phyloP scores from a whole-genome alignment of 30 jellyfish, hydroid and myxozoan species.

The Turritopsis dohrnii region DNA sequence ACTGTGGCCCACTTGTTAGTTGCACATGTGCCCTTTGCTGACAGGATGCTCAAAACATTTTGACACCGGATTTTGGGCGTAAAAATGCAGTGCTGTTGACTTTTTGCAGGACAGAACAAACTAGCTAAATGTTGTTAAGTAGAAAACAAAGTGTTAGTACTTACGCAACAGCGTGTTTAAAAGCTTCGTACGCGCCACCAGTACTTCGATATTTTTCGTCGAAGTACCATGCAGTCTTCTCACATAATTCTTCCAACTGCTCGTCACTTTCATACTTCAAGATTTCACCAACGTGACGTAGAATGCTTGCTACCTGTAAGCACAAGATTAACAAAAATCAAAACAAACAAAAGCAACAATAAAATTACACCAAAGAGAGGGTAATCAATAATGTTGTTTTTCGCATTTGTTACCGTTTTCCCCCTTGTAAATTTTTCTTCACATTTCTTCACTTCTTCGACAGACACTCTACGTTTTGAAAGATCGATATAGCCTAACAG shows the following conservation, averaged over 20 bases:
- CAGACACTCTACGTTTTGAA: constrained; percentile 92
- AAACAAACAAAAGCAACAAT: not conserved
- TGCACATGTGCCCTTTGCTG: too few species aligned
- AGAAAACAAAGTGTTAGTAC: constrained; percentile 17
- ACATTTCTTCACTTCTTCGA: constrained; percentile 96
- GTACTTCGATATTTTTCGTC: constrained; percentile 85
- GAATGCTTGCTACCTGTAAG: constrained; percentile 77
- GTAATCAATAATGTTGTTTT: not conserved
- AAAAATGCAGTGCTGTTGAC: not conserved
- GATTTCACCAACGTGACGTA: constrained; percentile 89
- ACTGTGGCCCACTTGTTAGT: too few species aligned
- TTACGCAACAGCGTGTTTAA: constrained; percentile 90
- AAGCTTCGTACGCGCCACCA: constrained; percentile 98
- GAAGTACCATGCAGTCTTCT: constrained; percentile 94
- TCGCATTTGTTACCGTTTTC: constrained; percentile 53
- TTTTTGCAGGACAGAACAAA: not conserved
- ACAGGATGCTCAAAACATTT: too few species aligned
- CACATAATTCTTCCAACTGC: constrained; percentile 69
- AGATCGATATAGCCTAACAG: constrained; percentile 82
- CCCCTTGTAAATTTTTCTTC: constrained; percentile 96
- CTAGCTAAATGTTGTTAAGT: not conserved
- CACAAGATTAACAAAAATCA: not conserved
- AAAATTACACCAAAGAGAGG: not conserved
- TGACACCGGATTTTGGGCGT: too few species aligned
- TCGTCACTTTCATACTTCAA: constrained; percentile 72